Evolutionary conservation across 2,888 invertebrate species (phyloP).

Genomic region (Drosophila parthenogenetica): DNA sequence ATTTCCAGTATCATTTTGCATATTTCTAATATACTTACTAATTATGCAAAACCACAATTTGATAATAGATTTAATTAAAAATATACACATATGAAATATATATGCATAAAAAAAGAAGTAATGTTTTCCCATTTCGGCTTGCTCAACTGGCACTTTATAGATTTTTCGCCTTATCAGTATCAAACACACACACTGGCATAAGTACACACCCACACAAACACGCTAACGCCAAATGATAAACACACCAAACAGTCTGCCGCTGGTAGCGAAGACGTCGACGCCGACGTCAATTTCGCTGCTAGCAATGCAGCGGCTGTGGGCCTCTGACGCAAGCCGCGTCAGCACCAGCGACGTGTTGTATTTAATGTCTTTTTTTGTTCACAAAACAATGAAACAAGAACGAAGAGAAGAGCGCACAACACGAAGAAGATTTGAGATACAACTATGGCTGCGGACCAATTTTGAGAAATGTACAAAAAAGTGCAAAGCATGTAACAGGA

Average conservation of each 20-base stretch:
- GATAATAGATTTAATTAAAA: background rate
- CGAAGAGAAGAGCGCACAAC: constrained; percentile 23
- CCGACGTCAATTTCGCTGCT: constrained; percentile 26
- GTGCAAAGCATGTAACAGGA: background rate
- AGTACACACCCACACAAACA: constrained; percentile 7
- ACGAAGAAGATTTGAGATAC: background rate
- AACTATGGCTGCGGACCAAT: too few species aligned
- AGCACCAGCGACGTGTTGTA: constrained; percentile 51
- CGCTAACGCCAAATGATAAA: background rate
- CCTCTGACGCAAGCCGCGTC: constrained; percentile 68
- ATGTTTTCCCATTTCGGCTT: constrained; percentile 21
- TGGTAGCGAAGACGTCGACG: constrained; percentile 9
- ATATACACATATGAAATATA: constrained; percentile 1
- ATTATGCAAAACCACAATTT: background rate
- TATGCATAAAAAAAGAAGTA: constrained; percentile 2
- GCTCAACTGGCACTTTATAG: constrained; percentile 50
- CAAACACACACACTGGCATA: constrained; percentile 27
- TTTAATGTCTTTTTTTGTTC: constrained; percentile 58
- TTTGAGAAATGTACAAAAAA: background rate
- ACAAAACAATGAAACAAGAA: constrained; percentile 47
- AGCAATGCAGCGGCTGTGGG: constrained; percentile 30
- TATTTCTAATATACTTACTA: background rate
- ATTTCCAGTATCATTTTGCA: background rate
- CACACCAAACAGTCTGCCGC: constrained; percentile 11
- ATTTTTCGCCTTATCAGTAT: constrained; percentile 65